Percentiles rank a stretch among this genome's conserved stretches.
These are phyloP conservation scores for Xenopus borealis DNA, from an alignment of 2,113 vertebrate genomes.

Conservation along the genomic window DNA sequence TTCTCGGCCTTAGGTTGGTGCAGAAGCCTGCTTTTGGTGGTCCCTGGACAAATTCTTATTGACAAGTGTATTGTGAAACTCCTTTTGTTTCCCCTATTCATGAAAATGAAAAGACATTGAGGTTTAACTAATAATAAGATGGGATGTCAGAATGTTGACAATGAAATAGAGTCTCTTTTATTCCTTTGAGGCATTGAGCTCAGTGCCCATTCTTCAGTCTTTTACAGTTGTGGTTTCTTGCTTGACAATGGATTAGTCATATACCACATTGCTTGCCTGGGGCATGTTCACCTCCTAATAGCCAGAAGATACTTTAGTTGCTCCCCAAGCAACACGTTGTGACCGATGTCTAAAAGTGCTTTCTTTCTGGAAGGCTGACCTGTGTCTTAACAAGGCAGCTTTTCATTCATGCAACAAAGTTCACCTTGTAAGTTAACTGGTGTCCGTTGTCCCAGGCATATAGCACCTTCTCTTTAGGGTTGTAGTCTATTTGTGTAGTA, in stretches of 20 bases:
- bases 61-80: slow-evolving; percentile 11
- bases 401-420: slow-evolving; percentile 77
- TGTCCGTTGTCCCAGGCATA: slow-evolving; percentile 98
- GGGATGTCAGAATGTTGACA: slow-evolving; percentile 21
- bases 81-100: slow-evolving; percentile 5
- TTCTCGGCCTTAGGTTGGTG: not conserved
- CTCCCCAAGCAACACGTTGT: slow-evolving; percentile 34
- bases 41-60: not conserved
- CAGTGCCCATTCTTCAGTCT: slow-evolving; percentile 16
- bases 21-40: slow-evolving; percentile 17
- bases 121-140: slow-evolving; percentile 19
- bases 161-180: slow-evolving; percentile 3
- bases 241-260: slow-evolving; percentile 31
- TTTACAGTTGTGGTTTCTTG: slow-evolving; percentile 20
- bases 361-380: slow-evolving; percentile 27
- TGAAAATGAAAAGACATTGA: not conserved
- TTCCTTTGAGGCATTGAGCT: slow-evolving; percentile 17
- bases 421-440: slow-evolving; percentile 85
- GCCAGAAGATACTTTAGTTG: slow-evolving; percentile 29
- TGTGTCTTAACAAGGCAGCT: slow-evolving; percentile 19
- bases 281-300: slow-evolving; percentile 11
- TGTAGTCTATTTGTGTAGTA: slow-evolving; percentile 96
- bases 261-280: slow-evolving; percentile 23
- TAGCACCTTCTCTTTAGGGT: slow-evolving; percentile 89
- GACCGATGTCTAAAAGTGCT: slow-evolving; percentile 34